A percentile compares a stretch with the other conserved stretches of the same genome.
Evolutionary conservation across 2,797 vertebrate genomes (phyloP).

Genomic region (Megalops cyprinoides): DNA sequence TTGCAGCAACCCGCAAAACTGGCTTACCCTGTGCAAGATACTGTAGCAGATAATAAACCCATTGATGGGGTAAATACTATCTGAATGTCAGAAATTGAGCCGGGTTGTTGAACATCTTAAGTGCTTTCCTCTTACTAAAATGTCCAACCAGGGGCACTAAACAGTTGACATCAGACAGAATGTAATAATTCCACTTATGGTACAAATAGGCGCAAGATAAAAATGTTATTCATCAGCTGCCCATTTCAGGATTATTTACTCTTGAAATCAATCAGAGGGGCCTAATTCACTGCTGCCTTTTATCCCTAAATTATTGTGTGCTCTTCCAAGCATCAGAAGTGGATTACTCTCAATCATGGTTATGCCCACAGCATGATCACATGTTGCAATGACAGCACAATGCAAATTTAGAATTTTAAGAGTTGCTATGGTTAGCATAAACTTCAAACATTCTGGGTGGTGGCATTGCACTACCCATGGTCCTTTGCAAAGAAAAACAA

Average conservation of each 20-base stretch:
- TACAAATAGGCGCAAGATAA: neutral
- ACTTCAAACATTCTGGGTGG: neutral
- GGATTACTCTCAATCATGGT: slow-evolving; percentile 16
- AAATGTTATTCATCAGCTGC: slow-evolving; percentile 17
- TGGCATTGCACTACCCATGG: neutral
- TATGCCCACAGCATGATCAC: neutral
- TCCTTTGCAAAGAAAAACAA: neutral
- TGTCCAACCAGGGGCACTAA: neutral
- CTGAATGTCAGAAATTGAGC: neutral
- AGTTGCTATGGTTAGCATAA: neutral
- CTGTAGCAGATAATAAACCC: slow-evolving; percentile 3
- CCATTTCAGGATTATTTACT: slow-evolving; percentile 2
- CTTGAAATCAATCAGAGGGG: slow-evolving; percentile 17
- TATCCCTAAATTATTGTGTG: slow-evolving; percentile 24
- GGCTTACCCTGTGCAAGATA: neutral
- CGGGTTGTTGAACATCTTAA: neutral
- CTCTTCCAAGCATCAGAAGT: slow-evolving; percentile 23
- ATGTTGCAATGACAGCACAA: neutral
- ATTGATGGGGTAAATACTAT: neutral
- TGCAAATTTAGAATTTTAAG: neutral
- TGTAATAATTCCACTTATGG: slow-evolving; percentile 4
- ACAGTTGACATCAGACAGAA: neutral
- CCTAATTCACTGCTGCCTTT: neutral
- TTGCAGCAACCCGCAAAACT: neutral
- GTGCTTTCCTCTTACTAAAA: neutral